Evolutionary conservation across 1,140 invertebrate species (phyloP).

Genomic region (Eumeta japonica): DNA sequence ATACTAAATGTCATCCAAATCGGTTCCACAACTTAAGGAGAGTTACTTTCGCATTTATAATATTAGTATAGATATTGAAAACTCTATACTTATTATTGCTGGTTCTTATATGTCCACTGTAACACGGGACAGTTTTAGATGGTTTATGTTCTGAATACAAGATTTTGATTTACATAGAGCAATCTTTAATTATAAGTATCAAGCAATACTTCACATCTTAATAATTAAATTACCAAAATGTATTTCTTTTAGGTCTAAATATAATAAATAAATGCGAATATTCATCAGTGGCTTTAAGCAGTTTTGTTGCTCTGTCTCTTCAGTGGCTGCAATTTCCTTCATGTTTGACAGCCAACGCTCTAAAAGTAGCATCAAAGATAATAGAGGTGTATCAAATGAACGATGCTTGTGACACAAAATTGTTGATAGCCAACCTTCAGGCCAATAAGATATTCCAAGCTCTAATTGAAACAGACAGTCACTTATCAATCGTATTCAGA

Average conservation of each 20-base stretch:
- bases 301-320: conserved; percentile 24
- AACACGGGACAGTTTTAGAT: too few species aligned
- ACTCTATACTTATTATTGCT: too few species aligned
- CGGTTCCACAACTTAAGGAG: too few species aligned
- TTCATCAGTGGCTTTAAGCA: conserved; percentile 17
- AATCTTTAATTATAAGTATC: too few species aligned
- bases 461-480: conserved; percentile 26
- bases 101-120: too few species aligned
- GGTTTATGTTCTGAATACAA: too few species aligned
- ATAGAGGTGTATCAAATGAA: conserved; percentile 25
- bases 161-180: too few species aligned
- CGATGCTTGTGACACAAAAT: conserved; percentile 17
- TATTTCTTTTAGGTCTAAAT: conserved; percentile 33
- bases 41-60: too few species aligned
- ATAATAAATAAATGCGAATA: conserved; percentile 38
- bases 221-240: too few species aligned
- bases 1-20: too few species aligned
- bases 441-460: conserved; percentile 32
- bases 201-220: too few species aligned
- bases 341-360: conserved; percentile 29
- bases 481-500: conserved; percentile 27
- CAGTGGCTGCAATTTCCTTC: conserved; percentile 37
- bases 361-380: conserved; percentile 34
- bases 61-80: too few species aligned
- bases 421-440: conserved; percentile 33